These are phyloP conservation scores for Ceryle rudis DNA, from an alignment of 2,797 vertebrate genomes.

Conservation along the genomic window DNA sequence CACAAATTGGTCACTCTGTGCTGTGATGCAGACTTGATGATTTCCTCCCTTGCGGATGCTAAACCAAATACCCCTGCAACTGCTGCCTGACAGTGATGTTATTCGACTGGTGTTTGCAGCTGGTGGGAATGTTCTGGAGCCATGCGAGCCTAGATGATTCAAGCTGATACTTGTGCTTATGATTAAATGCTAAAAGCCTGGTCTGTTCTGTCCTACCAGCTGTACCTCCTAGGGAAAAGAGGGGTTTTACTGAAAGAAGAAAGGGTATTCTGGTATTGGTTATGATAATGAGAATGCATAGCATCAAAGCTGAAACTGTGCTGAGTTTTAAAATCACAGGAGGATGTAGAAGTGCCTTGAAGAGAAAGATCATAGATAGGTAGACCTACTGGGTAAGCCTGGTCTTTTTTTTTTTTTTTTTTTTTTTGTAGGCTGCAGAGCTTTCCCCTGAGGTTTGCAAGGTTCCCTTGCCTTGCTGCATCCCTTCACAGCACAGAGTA, in stretches of 20 bases:
- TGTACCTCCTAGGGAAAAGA: conserved; percentile 16
- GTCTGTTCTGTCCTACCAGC: conserved; percentile 30
- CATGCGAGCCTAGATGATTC: conserved; percentile 15
- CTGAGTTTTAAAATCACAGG: conserved; percentile 43
- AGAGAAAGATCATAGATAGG: conserved; percentile 20
- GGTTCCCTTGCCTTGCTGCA: background rate
- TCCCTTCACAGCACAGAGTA: background rate
- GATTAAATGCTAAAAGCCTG: conserved; percentile 35
- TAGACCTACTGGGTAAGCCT: background rate
- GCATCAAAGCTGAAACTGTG: conserved; percentile 19
- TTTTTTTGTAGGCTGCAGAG: background rate
- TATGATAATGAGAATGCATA: background rate
- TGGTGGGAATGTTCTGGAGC: background rate
- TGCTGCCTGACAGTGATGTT: background rate
- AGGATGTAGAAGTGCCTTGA: background rate
- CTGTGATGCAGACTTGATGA: background rate
- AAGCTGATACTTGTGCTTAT: background rate
- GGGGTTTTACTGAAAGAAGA: conserved; percentile 12
- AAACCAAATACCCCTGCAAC: conserved; percentile 1
- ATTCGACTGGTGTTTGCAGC: background rate
- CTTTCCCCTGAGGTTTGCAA: background rate
- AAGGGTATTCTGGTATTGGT: background rate
- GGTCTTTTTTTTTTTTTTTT: background rate
- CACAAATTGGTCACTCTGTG: conserved; percentile 31
- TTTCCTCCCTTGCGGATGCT: background rate